A percentile compares a stretch with the other conserved stretches of the same genome.
These are phyloP conservation scores for Trachythela sp. DNA, from an alignment of 64 coral and sea anemone genomes.

Conservation along the genomic window DNA sequence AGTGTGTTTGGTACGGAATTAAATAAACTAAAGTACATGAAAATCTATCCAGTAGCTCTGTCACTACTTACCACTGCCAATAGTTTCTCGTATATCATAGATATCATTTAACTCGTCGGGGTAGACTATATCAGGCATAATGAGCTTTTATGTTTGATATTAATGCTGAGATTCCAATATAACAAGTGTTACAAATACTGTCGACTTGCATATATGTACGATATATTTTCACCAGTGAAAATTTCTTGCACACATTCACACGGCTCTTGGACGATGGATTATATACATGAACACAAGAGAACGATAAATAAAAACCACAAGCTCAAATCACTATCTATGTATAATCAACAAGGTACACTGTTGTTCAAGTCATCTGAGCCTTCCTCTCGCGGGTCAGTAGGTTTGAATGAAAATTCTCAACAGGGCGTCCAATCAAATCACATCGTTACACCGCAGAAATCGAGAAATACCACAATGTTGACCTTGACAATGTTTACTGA, in stretches of 20 bases:
- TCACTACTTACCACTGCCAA: conserved; percentile 85
- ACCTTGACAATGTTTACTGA: neutral
- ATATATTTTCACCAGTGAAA: neutral
- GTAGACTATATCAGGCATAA: conserved; percentile 73
- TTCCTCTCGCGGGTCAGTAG: conserved; percentile 5
- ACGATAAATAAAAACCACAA: neutral
- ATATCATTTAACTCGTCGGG: conserved; percentile 62
- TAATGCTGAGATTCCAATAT: conserved; percentile 1
- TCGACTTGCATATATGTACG: neutral
- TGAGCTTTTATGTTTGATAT: neutral
- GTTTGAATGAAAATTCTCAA: conserved; percentile 18
- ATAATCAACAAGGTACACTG: neutral
- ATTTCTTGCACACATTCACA: neutral
- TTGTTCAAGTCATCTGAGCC: neutral
- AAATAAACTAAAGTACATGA: neutral
- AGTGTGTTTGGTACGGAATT: neutral
- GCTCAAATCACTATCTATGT: neutral
- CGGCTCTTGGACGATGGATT: neutral
- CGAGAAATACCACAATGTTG: neutral
- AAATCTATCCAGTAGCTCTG: neutral
- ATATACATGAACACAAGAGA: neutral
- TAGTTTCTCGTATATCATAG: conserved; percentile 77
- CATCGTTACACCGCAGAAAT: neutral
- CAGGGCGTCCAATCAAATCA: neutral
- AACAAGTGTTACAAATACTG: neutral